Evolutionary conservation across 2,113 vertebrate genomes (phyloP).

Genomic region (Andinoacara biseriatus): DNA sequence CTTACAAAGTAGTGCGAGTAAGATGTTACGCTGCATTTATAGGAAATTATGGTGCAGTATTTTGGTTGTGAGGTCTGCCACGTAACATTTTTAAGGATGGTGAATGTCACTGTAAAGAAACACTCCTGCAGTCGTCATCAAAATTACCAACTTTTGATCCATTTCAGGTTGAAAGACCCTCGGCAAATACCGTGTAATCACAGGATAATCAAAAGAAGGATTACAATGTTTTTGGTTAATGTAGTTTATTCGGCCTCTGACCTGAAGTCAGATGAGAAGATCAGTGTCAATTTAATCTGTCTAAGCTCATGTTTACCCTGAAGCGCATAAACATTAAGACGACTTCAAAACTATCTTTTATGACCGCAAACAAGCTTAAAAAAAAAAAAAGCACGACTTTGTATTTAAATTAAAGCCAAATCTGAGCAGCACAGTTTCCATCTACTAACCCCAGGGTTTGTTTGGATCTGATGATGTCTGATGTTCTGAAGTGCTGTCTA

Average conservation of each 20-base stretch:
- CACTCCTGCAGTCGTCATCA: neutral
- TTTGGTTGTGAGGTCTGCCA: neutral
- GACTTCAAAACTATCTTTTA: neutral
- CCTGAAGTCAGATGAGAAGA: neutral
- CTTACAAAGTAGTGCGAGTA: neutral
- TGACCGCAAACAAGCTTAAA: neutral
- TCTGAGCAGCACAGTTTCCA: neutral
- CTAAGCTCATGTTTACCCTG: neutral
- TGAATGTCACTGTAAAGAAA: neutral
- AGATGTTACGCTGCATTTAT: neutral
- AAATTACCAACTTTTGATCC: neutral
- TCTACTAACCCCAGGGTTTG: neutral
- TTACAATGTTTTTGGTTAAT: neutral
- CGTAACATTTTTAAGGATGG: neutral
- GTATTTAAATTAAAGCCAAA: conserved; percentile 21
- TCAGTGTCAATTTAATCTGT: conserved; percentile 16
- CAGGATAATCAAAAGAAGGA: neutral
- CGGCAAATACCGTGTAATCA: neutral
- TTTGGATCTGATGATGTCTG: conserved; percentile 19
- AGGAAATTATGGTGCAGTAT: neutral
- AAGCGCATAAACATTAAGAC: neutral
- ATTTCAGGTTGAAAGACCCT: neutral
- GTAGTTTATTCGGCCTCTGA: neutral
- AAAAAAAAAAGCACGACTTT: neutral
- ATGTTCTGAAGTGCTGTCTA: conserved; percentile 21